These are phyloP conservation scores for Synodontis membranacea DNA, from an alignment of 2,113 vertebrate genomes.

Conservation along the genomic window DNA sequence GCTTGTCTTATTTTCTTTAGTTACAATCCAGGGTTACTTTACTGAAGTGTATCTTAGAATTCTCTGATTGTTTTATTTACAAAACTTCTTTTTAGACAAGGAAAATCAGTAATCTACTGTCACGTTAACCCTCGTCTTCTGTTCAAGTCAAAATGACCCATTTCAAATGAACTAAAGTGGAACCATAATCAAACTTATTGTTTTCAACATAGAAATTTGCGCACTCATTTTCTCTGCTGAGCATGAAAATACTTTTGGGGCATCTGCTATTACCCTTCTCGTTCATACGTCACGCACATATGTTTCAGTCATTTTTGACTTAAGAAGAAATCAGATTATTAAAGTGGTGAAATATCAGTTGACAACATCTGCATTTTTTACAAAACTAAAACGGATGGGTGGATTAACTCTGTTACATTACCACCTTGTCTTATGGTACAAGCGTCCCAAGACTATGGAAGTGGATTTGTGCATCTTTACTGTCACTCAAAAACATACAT, in stretches of 20 bases:
- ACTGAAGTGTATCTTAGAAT: slow-evolving; percentile 8
- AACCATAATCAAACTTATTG: neutral
- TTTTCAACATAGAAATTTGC: neutral
- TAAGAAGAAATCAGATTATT: neutral
- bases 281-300: neutral
- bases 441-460: neutral
- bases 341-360: neutral
- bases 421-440: neutral
- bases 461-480: neutral
- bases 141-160: neutral
- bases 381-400: neutral
- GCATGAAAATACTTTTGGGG: neutral
- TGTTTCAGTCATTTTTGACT: neutral
- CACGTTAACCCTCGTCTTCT: neutral
- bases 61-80: neutral
- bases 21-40: slow-evolving; percentile 14
- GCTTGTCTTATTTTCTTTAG: neutral
- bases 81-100: neutral
- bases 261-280: neutral
- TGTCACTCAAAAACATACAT: neutral
- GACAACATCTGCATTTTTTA: neutral
- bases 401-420: neutral
- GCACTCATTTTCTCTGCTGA: neutral
- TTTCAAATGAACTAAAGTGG: neutral
- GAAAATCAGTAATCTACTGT: neutral